Evolutionary conservation across 2,888 invertebrate genomes (phyloP).

Genomic region (Catocala nupta): DNA sequence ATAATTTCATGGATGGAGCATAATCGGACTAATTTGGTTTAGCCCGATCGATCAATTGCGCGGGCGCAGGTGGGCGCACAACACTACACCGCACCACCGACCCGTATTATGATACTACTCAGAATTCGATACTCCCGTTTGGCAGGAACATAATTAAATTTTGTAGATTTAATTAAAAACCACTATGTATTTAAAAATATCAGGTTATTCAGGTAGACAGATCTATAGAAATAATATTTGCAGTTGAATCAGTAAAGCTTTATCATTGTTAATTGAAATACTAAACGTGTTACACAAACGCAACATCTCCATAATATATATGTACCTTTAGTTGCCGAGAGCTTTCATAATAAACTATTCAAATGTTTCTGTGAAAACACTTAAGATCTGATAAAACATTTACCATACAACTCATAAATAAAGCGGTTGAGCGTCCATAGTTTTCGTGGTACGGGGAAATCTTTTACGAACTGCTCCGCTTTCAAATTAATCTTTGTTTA

Average conservation of each 20-base stretch:
- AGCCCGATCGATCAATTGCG: constrained; percentile 72
- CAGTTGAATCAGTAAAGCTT: no score
- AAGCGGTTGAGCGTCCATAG: constrained; percentile 21
- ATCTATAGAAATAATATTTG: no score
- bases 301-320: constrained; percentile 9
- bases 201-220: no score
- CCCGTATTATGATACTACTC: constrained; percentile 52
- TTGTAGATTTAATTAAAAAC: neutral
- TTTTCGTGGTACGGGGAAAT: constrained; percentile 58
- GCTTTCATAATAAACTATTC: constrained; percentile 21
- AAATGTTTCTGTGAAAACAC: constrained; percentile 24
- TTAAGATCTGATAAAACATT: constrained; percentile 32
- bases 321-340: constrained; percentile 13
- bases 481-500: constrained; percentile 83
- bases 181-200: no score
- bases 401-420: constrained; percentile 28
- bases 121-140: constrained; percentile 31
- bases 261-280: no score
- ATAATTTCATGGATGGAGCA: constrained; percentile 71
- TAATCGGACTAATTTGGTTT: constrained; percentile 72
- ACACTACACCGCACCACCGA: constrained; percentile 36
- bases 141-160: constrained; percentile 11
- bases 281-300: no score
- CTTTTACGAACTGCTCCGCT: constrained; percentile 56
- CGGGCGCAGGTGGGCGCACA: constrained; percentile 70